Base-by-base conservation (phyloP, 2,888 invertebrate species). In the Dascillus cervinus region DNA sequence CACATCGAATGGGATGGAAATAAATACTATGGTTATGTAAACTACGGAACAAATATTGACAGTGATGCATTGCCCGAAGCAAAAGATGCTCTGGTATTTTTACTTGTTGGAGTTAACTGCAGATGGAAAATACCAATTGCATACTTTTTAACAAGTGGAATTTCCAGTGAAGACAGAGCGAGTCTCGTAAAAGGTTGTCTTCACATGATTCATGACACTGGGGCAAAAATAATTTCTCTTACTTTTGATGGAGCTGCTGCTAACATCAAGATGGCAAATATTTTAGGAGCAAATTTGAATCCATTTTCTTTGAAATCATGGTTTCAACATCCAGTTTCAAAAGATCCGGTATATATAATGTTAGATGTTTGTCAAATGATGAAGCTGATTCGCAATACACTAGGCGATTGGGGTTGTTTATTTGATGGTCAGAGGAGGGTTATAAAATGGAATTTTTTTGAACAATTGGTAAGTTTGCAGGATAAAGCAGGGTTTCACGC, bases 111-210 rank as follows among this genome's bases (percentile, higher is more conserved):
- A n/a, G n/a, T n/a, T n/a, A n/a, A n/a, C n/a, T n/a, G n/a, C n/a
- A n/a, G n/a, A n/a, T n/a, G n/a, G 50, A 49, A 49, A 35, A 21
- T 52, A 3, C 48, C 50, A 5, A 33, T 50, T 13, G 47, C 40
- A 5, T 52, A 50, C 32, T 52, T 52, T 28, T 30, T 50, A 15
- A 34, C 32, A 29, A 22, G 25, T 17, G 26, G 26, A 13, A 3
- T 32, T n/a, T 9, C 5, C 11, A 29, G 6, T 4, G 24, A 12
- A 10, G 37, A 44, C 28, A 41, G 32, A 28, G 26, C 38, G 8
- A 41, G 37, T 28, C 39, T 46, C 19, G 26, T 34, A 14, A 43
- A 31, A 15, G 34, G 28, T 14, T 47, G 46, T 21, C 28, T 44
- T 11, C 13, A 26, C 19, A 41, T 43, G 13, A 24, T 46, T 20